A percentile compares a stretch with the other conserved stretches of the same genome.
Conservation (phyloP, 1,140 invertebrate genomes). For the Drosophila oshimai region DNA sequence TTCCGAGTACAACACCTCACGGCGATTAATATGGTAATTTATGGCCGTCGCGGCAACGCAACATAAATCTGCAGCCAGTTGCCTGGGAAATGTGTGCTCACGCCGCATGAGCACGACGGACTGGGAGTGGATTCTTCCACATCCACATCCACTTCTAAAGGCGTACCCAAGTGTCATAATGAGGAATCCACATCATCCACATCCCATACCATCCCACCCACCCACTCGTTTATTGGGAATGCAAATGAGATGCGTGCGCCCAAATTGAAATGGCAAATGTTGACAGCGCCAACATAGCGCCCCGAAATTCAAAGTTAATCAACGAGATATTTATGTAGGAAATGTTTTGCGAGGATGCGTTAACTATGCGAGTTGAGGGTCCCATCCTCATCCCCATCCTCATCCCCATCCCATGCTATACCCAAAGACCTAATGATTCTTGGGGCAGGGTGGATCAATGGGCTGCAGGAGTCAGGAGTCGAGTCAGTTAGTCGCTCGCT, state of each 20-base stretch:
- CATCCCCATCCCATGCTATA: too few species aligned
- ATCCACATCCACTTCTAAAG: not conserved
- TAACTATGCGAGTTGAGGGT: conserved; percentile 12
- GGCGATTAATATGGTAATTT: conserved; percentile 51
- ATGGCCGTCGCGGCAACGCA: conserved; percentile 35
- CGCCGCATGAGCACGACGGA: conserved; percentile 1
- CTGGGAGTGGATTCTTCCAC: not conserved
- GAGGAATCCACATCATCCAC: conserved; percentile 7
- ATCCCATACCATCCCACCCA: not conserved
- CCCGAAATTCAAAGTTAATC: conserved; percentile 57
- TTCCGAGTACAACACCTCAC: conserved; percentile 40
- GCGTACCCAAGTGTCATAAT: conserved; percentile 43
- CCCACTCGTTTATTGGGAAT: conserved; percentile 33
- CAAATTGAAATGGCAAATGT: conserved; percentile 63
- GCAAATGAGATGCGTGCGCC: conserved; percentile 60
- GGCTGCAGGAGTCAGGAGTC: not conserved
- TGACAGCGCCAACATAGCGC: conserved; percentile 41
- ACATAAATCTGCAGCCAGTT: conserved; percentile 38
- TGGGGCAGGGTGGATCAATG: conserved; percentile 25
- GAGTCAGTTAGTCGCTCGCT: not conserved
- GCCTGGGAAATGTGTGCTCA: conserved; percentile 24
- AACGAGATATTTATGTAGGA: conserved; percentile 61
- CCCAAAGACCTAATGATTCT: too few species aligned
- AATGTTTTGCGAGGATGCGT: conserved; percentile 23
- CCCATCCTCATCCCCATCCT: not conserved